A percentile compares a stretch with the other conserved stretches of the same genome.
Evolutionary conservation across 2,888 invertebrate genomes (phyloP).

Genomic region (Eueremaeus valkanovi): DNA sequence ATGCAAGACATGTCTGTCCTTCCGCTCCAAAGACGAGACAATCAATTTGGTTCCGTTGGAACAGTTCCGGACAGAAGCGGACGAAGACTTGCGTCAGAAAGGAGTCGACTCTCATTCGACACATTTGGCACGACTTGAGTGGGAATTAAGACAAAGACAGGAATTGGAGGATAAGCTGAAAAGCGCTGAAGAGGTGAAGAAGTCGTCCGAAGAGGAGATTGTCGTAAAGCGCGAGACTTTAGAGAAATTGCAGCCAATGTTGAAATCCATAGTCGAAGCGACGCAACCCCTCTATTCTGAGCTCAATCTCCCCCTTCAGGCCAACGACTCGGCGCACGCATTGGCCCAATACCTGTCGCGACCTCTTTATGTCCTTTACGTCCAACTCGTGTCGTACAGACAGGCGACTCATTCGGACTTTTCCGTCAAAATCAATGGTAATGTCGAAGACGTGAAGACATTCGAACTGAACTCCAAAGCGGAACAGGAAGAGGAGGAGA

Average conservation of each 20-base stretch:
- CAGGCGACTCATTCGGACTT: slow-evolving; percentile 2
- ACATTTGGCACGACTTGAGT: slow-evolving; percentile 78
- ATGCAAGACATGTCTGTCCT: slow-evolving; percentile 88
- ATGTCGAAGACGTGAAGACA: slow-evolving; percentile 6
- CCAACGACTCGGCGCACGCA: slow-evolving; percentile 70
- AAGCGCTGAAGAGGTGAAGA: slow-evolving; percentile 70
- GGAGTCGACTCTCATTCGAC: slow-evolving; percentile 67
- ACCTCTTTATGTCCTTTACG: slow-evolving; percentile 79
- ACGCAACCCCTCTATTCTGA: slow-evolving; percentile 86
- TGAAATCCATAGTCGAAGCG: slow-evolving; percentile 56
- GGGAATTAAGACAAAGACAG: slow-evolving; percentile 84
- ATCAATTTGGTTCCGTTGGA: slow-evolving; percentile 79
- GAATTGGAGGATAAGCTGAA: slow-evolving; percentile 71
- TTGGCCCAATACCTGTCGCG: slow-evolving; percentile 70
- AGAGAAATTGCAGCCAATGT: slow-evolving; percentile 58
- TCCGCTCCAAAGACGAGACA: slow-evolving; percentile 90
- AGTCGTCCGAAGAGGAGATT: slow-evolving; percentile 69
- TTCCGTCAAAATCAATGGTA: slow-evolving; percentile 12
- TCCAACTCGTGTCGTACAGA: slow-evolving; percentile 66
- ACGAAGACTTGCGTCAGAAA: slow-evolving; percentile 59
- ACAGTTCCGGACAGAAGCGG: slow-evolving; percentile 77
- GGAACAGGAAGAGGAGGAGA: slow-evolving; percentile 10
- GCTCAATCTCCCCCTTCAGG: slow-evolving; percentile 72
- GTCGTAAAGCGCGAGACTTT: slow-evolving; percentile 70
- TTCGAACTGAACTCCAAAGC: slow-evolving; percentile 7